Conservation (phyloP, 2,888 invertebrate species). For the Habroteleia sp. region DNA sequence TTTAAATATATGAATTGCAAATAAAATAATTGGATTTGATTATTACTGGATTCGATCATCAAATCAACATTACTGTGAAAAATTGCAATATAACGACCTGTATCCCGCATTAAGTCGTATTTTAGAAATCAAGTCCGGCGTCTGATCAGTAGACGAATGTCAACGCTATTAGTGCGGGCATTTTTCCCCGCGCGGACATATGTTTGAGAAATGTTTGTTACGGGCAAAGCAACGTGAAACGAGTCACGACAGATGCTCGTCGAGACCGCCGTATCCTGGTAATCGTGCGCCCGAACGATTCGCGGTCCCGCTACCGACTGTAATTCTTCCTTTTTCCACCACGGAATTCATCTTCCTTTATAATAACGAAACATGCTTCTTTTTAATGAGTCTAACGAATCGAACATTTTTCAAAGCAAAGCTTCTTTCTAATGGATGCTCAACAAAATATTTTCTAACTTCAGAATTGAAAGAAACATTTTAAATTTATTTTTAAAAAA, state of each 20-base stretch:
- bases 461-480: too few species aligned
- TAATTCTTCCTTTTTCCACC: conserved; percentile 52
- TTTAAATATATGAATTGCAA: too few species aligned
- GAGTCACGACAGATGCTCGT: conserved; percentile 75
- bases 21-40: too few species aligned
- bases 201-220: conserved; percentile 72
- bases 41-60: too few species aligned
- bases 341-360: conserved; percentile 13
- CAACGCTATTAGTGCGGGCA: conserved; percentile 47
- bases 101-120: conserved; percentile 32
- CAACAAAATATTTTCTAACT: too few species aligned
- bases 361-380: conserved; percentile 2
- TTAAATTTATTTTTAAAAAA: too few species aligned
- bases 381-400: conserved; percentile 1
- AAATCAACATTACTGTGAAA: conserved; percentile 7
- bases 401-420: too few species aligned
- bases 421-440: background rate
- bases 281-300: conserved; percentile 64
- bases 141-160: conserved; percentile 42
- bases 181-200: conserved; percentile 67
- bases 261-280: conserved; percentile 52
- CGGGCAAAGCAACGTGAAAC: conserved; percentile 68
- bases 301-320: conserved; percentile 65
- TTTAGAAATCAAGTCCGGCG: conserved; percentile 49
- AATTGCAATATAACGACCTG: conserved; percentile 16